Evolutionary conservation across 2,888 invertebrate species (phyloP).

Genomic region (Rotaria macrura): DNA sequence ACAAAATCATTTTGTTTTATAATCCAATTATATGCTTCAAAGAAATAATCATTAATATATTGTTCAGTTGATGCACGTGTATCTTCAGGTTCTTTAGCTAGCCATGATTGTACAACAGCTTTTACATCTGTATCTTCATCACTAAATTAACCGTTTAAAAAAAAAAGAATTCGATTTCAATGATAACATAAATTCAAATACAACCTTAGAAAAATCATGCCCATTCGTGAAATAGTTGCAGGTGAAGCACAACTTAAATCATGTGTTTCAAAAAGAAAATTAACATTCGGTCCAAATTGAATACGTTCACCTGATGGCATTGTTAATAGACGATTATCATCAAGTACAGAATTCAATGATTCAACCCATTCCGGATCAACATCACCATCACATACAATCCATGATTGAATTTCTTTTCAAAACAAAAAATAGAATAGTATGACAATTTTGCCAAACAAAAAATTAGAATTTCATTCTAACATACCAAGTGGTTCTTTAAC

Average conservation of each 20-base stretch:
- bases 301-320: conserved; percentile 79
- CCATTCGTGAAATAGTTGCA: conserved; percentile 92
- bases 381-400: conserved; percentile 95
- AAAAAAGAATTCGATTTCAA: too few relatives aligned
- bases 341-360: conserved; percentile 89
- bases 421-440: background rate
- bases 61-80: conserved; percentile 53
- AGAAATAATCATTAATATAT: conserved; percentile 61
- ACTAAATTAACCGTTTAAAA: too few relatives aligned
- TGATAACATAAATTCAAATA: too few relatives aligned
- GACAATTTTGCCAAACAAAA: conserved; percentile 36
- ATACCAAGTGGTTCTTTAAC: conserved; percentile 60
- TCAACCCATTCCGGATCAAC: conserved; percentile 98
- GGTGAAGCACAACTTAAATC: conserved; percentile 82
- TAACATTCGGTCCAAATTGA: conserved; percentile 80
- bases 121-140: conserved; percentile 62
- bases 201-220: conserved; percentile 72
- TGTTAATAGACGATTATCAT: conserved; percentile 86
- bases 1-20: conserved; percentile 53
- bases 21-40: conserved; percentile 59
- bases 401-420: conserved; percentile 56
- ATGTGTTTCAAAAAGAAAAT: conserved; percentile 93
- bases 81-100: conserved; percentile 54
- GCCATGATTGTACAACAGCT: conserved; percentile 58
- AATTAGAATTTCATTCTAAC: conserved; percentile 40